These are phyloP conservation scores for Solen grandis DNA, from an alignment of 1,140 invertebrate species.

Conservation along the genomic window DNA sequence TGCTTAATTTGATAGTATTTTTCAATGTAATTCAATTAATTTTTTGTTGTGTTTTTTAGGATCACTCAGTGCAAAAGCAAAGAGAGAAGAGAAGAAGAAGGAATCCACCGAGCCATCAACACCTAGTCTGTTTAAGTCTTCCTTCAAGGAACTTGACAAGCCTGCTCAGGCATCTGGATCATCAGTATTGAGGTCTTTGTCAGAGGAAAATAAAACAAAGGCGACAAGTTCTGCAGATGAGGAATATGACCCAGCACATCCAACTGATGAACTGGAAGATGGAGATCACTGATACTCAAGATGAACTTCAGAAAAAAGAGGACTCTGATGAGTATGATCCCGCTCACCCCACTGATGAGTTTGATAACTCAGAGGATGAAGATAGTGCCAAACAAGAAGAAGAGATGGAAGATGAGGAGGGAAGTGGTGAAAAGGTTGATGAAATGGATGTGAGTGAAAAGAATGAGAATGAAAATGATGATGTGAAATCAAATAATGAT, in stretches of 20 bases:
- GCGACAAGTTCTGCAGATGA: not conserved
- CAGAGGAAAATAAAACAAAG: not conserved
- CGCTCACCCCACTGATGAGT: slow-evolving; percentile 50
- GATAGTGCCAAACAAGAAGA: slow-evolving; percentile 10
- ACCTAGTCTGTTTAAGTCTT: slow-evolving; percentile 36
- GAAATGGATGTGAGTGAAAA: not conserved
- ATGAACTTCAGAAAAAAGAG: not conserved
- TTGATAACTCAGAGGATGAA: slow-evolving; percentile 43
- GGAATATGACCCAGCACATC: slow-evolving; percentile 63
- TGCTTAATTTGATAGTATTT: no score
- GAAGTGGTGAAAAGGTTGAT: not conserved
- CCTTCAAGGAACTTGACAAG: slow-evolving; percentile 35
- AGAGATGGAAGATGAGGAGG: not conserved
- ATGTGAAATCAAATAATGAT: not conserved
- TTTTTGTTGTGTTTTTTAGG: no score
- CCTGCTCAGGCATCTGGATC: not conserved
- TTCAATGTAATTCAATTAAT: no score
- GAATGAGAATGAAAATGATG: slow-evolving; percentile 9
- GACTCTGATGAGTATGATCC: slow-evolving; percentile 45
- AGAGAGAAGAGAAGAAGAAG: not conserved
- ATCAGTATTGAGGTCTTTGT: not conserved
- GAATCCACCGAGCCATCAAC: not conserved
- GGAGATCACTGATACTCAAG: not conserved
- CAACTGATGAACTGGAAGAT: slow-evolving; percentile 61
- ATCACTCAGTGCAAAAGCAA: slow-evolving; percentile 58